Evolutionary conservation across 2,888 invertebrate genomes (phyloP).

Genomic region (Amaurobius ferox): DNA sequence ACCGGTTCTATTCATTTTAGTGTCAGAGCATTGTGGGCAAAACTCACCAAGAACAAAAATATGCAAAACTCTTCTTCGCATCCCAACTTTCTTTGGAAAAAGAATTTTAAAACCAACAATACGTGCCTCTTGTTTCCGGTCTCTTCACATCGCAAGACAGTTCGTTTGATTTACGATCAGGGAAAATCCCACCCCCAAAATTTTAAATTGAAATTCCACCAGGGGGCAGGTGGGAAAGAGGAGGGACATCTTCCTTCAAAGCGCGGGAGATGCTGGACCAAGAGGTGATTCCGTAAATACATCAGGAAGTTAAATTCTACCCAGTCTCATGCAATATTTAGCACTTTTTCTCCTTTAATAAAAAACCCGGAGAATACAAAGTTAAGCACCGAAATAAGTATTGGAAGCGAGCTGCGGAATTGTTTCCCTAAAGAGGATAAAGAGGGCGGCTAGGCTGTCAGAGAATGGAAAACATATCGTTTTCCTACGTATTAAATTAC

Average conservation of each 20-base stretch:
- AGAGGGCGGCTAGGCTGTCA: not conserved
- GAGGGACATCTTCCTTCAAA: not conserved
- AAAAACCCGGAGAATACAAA: slow-evolving; percentile 15
- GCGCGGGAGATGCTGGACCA: too few species aligned
- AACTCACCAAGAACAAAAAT: too few species aligned
- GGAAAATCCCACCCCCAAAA: slow-evolving; percentile 56
- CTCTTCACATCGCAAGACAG: slow-evolving; percentile 37
- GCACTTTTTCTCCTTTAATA: slow-evolving; percentile 48
- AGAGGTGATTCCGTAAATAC: slow-evolving; percentile 46
- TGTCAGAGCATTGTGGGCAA: too few species aligned
- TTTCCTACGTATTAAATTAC: not conserved
- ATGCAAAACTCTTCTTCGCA: too few species aligned
- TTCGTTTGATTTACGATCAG: slow-evolving; percentile 66
- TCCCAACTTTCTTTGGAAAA: not conserved
- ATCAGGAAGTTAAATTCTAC: slow-evolving; percentile 58
- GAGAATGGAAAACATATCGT: slow-evolving; percentile 1
- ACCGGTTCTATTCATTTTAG: too few species aligned
- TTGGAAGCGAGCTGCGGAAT: not conserved
- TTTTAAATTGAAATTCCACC: slow-evolving; percentile 70
- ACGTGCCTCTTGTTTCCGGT: not conserved
- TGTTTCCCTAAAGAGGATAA: slow-evolving; percentile 12
- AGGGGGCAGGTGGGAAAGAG: slow-evolving; percentile 16
- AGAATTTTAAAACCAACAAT: not conserved
- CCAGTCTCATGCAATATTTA: slow-evolving; percentile 67
- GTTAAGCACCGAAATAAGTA: slow-evolving; percentile 8